Conservation (phyloP, 2,888 invertebrate genomes). For the Abrostola triplasia region DNA sequence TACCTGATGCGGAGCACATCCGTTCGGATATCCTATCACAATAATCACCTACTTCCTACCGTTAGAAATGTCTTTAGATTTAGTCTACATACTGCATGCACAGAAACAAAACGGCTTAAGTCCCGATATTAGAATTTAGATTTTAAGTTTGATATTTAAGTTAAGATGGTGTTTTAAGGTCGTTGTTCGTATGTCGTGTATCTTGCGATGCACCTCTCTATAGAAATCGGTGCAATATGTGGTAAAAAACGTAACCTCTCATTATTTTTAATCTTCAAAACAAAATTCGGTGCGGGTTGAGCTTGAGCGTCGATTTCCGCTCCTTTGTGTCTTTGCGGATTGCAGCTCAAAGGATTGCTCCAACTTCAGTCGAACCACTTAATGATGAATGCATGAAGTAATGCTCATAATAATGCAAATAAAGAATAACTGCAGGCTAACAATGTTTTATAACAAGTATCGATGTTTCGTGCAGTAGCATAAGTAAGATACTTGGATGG, state of each 20-base stretch:
- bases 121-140: background rate
- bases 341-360: slow-evolving; percentile 34
- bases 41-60: slow-evolving; percentile 83
- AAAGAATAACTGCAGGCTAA: background rate
- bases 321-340: slow-evolving; percentile 65
- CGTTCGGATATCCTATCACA: slow-evolving; percentile 81
- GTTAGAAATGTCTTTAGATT: slow-evolving; percentile 60
- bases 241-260: slow-evolving; percentile 74
- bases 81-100: slow-evolving; percentile 6
- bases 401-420: background rate
- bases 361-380: slow-evolving; percentile 19
- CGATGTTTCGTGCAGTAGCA: background rate
- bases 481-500: too few relatives aligned
- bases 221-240: slow-evolving; percentile 23
- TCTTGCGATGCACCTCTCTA: slow-evolving; percentile 7
- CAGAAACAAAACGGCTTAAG: slow-evolving; percentile 12
- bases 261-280: slow-evolving; percentile 78
- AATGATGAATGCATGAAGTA: slow-evolving; percentile 1
- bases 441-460: background rate
- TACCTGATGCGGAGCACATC: slow-evolving; percentile 79
- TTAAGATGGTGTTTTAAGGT: background rate
- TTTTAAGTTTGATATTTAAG: background rate
- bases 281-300: slow-evolving; percentile 75
- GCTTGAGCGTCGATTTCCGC: slow-evolving; percentile 78
- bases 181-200: slow-evolving; percentile 5